phyloP scores from a whole-genome alignment of 2,797 vertebrate genomes.

The Danionella dracula region DNA sequence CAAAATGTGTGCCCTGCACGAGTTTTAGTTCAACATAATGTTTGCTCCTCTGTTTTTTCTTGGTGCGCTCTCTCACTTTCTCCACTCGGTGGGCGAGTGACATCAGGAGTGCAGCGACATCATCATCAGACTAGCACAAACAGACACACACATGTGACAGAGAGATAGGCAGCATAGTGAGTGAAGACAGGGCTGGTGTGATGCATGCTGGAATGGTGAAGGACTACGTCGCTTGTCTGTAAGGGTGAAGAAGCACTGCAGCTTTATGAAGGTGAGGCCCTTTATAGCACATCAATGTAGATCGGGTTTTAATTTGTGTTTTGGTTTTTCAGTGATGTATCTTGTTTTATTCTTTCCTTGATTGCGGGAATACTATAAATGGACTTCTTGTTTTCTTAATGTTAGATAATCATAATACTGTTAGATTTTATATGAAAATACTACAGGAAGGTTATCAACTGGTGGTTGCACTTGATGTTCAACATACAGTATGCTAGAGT shows the following conservation, averaged over 20 bases:
- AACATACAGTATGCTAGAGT: not conserved
- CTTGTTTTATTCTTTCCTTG: too few relatives aligned
- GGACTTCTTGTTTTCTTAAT: too few relatives aligned
- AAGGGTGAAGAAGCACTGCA: conserved; percentile 25
- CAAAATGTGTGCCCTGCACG: too few relatives aligned
- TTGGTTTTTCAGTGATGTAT: not conserved
- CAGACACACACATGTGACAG: conserved; percentile 46
- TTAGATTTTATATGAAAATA: too few relatives aligned
- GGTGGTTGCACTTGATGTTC: not conserved
- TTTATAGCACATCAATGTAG: too few relatives aligned
- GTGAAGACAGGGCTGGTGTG: conserved; percentile 29
- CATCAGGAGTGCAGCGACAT: conserved; percentile 35
- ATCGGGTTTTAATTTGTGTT: not conserved
- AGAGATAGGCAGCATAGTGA: conserved; percentile 22
- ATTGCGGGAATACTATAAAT: too few relatives aligned
- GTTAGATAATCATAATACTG: too few relatives aligned
- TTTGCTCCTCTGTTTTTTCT: conserved; percentile 6
- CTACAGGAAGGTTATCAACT: not conserved
- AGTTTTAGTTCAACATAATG: conserved; percentile 19
- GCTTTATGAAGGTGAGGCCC: conserved; percentile 35
- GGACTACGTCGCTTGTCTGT: conserved; percentile 31
- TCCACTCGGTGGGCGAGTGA: conserved; percentile 26
- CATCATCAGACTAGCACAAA: conserved; percentile 42
- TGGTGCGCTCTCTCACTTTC: conserved; percentile 17
- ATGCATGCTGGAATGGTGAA: conserved; percentile 35